Conservation (phyloP, 2,888 invertebrate species). For the Gymnoscelis rufifasciata region DNA sequence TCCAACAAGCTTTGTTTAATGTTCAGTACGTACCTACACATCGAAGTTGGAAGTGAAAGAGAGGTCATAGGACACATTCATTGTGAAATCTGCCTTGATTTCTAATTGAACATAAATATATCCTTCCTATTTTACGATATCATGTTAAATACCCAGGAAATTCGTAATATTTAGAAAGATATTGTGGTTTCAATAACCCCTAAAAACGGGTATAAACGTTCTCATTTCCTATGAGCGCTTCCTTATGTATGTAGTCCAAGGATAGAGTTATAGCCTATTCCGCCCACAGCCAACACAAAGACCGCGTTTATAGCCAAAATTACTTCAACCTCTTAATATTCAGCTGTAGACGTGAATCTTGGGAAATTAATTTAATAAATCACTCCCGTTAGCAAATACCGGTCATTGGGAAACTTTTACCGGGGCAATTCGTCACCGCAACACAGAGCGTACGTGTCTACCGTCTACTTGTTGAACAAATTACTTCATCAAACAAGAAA, state of each 20-base stretch:
- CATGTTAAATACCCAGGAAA: too few species aligned
- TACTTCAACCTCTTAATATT: conserved; percentile 69
- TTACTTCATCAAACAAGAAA: conserved; percentile 38
- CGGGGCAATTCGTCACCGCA: conserved; percentile 47
- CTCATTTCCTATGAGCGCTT: background rate
- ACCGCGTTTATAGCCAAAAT: conserved; percentile 62
- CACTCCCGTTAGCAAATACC: conserved; percentile 55
- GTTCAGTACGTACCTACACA: background rate
- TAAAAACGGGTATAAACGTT: background rate
- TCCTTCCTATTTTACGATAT: too few species aligned
- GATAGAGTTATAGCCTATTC: conserved; percentile 49
- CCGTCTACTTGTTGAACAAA: conserved; percentile 39
- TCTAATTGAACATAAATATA: too few species aligned
- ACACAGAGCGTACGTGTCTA: too few species aligned
- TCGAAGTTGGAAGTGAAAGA: background rate
- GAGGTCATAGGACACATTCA: background rate
- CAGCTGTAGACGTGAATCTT: conserved; percentile 57
- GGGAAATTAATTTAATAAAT: conserved; percentile 74
- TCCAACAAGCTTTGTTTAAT: background rate
- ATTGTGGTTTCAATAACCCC: too few species aligned
- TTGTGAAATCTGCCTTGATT: too few species aligned
- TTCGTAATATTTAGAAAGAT: too few species aligned
- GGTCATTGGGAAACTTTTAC: conserved; percentile 51
- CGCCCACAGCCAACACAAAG: conserved; percentile 58
- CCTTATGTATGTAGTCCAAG: conserved; percentile 12